phyloP scores from a whole-genome alignment of 2,113 vertebrate species.

The Mugil cephalus region DNA sequence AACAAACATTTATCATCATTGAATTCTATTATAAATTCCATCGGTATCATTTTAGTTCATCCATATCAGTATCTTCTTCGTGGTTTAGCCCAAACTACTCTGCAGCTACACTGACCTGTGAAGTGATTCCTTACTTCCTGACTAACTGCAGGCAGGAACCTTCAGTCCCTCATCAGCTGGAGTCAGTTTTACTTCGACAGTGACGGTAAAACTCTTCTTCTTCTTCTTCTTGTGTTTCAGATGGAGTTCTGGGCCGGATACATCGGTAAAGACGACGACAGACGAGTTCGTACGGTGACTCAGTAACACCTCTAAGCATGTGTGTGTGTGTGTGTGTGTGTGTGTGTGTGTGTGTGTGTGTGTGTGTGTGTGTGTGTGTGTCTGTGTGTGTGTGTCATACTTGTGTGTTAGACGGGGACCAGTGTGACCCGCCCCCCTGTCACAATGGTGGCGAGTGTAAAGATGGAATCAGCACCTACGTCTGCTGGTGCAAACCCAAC shows the following conservation, averaged over 20 bases:
- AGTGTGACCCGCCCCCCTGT: constrained; percentile 91
- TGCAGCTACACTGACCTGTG: too few relatives aligned
- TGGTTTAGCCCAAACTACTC: too few relatives aligned
- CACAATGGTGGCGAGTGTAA: constrained; percentile 88
- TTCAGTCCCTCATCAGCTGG: too few relatives aligned
- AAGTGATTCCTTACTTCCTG: too few relatives aligned
- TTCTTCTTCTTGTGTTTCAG: constrained; percentile 50
- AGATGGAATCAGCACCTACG: constrained; percentile 86
- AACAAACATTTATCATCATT: too few relatives aligned
- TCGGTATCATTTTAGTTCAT: too few relatives aligned
- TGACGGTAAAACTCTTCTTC: background rate
- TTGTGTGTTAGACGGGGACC: constrained; percentile 88
- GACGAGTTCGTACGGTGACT: background rate
- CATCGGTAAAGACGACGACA: constrained; percentile 49
- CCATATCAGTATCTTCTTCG: too few relatives aligned
- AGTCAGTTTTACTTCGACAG: too few relatives aligned
- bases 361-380: constrained; percentile 19
- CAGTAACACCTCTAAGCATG: background rate
- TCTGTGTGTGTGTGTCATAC: constrained; percentile 4
- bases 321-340: background rate
- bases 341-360: constrained; percentile 8
- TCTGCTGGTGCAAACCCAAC: constrained; percentile 89
- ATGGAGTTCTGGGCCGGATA: constrained; percentile 73
- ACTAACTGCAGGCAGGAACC: too few relatives aligned
- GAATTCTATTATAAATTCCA: too few relatives aligned